phyloP scores from a whole-genome alignment of 2,888 invertebrate species.

The Zelleria hepariella region DNA sequence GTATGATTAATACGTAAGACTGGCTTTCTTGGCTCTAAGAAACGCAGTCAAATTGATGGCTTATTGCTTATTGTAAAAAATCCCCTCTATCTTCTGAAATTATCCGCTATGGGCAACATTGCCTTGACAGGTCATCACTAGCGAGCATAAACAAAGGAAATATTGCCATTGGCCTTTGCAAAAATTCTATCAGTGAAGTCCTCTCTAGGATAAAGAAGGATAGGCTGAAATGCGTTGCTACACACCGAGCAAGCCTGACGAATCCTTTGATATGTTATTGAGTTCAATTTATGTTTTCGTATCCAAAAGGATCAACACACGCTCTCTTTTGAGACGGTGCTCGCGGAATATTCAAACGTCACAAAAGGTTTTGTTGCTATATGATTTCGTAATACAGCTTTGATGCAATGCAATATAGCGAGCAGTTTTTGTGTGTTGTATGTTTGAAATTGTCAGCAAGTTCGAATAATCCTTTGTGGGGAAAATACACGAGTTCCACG shows the following conservation, averaged over 20 bases:
- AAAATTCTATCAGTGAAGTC: conserved; percentile 33
- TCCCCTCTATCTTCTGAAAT: neutral
- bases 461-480: too few species aligned
- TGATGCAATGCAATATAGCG: neutral
- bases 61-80: neutral
- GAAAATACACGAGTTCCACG: too few species aligned
- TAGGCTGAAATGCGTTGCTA: conserved; percentile 26
- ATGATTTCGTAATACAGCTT: neutral
- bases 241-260: conserved; percentile 28
- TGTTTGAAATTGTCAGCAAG: too few species aligned
- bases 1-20: too few species aligned
- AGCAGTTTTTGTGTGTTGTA: neutral
- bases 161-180: conserved; percentile 6
- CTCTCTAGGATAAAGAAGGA: conserved; percentile 35
- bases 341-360: conserved; percentile 1
- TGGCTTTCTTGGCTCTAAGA: too few species aligned
- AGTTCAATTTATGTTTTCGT: conserved; percentile 52
- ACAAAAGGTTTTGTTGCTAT: conserved; percentile 3
- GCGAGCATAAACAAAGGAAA: conserved; percentile 2
- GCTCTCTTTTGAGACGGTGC: conserved; percentile 14
- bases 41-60: neutral
- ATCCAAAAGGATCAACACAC: conserved; percentile 24
- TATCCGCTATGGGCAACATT: neutral
- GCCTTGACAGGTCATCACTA: neutral
- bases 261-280: conserved; percentile 55